Base-by-base conservation (phyloP, 2,113 vertebrate genomes). In the Xenotilapia flavipinnis region DNA sequence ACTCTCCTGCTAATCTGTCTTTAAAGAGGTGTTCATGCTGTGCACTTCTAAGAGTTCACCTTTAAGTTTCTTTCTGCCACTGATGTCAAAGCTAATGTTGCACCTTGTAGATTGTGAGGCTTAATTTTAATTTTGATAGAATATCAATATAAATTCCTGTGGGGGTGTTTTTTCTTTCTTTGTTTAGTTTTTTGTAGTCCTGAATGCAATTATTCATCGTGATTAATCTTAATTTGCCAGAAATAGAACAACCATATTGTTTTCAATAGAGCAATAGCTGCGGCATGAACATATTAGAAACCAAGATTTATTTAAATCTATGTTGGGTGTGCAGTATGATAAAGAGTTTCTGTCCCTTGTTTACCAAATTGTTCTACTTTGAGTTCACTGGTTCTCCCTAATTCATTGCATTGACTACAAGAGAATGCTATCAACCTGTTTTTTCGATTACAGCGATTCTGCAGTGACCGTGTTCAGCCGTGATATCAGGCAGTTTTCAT, bases 21-120 rank as follows among this genome's bases (percentile, higher is more conserved):
- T 73, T 45, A 73, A 17, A 45, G 40, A 26, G 68, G 40, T 17
- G 21, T 9, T 73, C 68, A 45, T 73, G 68, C 68, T 73, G 68
- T 28, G 14, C 38, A 26, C 21, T 45, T 70, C n/a, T 42, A 70
- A 42, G 65, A 26, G 65, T 45, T 73, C 65, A 45, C 21, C 65
- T 73, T 73, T 45, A 73, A 73, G 40, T 47, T 6, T 45, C 3
- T 73, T 28, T 5, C 68, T 73, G 40, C 40, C 8, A 11, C 14
- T 11, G 68, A 17, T 73, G 40, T 26, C 68, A 73, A 73, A 73
- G 40, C 68, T 26, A 17, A 73, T 47, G 68, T 45, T 73, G 21
- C 14, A 0, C 40, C 68, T 73, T 47, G 40, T 45, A 70, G 65
- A 70, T 42, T 42, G 7, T 9, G 7, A 15, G 7, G 65, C n/a